Conservation (phyloP, 2,113 vertebrate species). For the human region GRCh38 chr20:16922001-16922500, state of each 20-base stretch:
- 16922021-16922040: background rate
- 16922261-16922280: constrained; percentile 41
- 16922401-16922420: background rate
- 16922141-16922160: background rate
- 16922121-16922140: background rate
- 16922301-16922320: background rate
- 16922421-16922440: constrained; percentile 5
- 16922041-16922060: background rate
- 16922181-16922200: background rate
- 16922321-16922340: constrained; percentile 10
- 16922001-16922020: background rate
- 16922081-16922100: background rate
- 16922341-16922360: background rate
- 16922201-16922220: background rate
- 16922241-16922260: background rate
- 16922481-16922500: constrained; percentile 3
- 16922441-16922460: constrained; percentile 38
- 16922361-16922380: background rate
- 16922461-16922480: constrained; percentile 57
- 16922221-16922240: background rate
- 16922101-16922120: background rate
- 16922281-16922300: constrained; percentile 11
- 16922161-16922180: constrained; percentile 46
- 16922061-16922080: background rate
- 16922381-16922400: background rate